A percentile compares a stretch with the other conserved stretches of the same genome.
Conservation (phyloP, 2,113 vertebrate genomes). For the Nesogale talazaci region DNA sequence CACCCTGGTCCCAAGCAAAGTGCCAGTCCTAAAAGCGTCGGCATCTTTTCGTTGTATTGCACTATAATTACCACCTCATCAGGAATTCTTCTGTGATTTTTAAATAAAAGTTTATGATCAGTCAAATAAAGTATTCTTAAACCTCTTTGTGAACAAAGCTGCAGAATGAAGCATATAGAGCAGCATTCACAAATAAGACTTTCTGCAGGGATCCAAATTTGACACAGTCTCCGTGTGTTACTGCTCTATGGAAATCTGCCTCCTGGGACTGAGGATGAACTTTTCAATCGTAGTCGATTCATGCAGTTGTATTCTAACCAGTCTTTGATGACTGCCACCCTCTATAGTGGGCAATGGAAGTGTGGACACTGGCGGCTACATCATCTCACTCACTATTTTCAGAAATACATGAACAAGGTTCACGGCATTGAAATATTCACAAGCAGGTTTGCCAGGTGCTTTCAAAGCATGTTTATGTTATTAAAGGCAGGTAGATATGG, state of each 20-base stretch:
- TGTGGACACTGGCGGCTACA: no score
- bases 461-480: not conserved
- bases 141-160: not conserved
- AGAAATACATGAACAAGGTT: no score
- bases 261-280: no score
- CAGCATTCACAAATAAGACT: not conserved
- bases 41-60: no score
- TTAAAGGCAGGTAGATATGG: not conserved
- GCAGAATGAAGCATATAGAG: not conserved
- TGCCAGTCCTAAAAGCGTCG: not conserved
- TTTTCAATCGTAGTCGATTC: no score
- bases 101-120: not conserved
- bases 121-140: not conserved
- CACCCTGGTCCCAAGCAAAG: not conserved
- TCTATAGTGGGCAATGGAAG: no score
- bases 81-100: not conserved
- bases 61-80: no score
- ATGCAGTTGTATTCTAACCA: no score
- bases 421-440: not conserved
- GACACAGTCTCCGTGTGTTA: no score
- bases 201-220: not conserved
- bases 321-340: no score
- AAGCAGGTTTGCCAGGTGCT: not conserved
- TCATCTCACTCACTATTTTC: no score
- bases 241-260: no score